Evolutionary conservation across 2,113 vertebrate genomes (phyloP).

Genomic region (Megaleporinus macrocephalus): DNA sequence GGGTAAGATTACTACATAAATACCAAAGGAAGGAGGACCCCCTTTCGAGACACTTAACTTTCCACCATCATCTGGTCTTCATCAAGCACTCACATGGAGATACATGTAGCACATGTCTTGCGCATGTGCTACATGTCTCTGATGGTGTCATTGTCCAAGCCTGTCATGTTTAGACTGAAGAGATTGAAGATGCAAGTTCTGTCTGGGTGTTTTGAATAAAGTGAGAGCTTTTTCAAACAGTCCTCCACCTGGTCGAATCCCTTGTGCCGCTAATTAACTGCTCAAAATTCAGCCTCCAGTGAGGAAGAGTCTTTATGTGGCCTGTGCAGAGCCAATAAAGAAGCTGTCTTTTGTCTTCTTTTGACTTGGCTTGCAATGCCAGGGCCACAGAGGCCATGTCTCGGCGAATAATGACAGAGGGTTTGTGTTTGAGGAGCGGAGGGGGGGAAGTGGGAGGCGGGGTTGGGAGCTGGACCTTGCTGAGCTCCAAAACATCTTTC

Average conservation of each 20-base stretch:
- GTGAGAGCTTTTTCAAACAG: constrained; percentile 39
- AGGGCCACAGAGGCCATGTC: constrained; percentile 1
- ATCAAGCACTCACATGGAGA: constrained; percentile 51
- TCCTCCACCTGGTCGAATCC: constrained; percentile 48
- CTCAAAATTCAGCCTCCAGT: constrained; percentile 22
- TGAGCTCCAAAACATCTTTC: constrained; percentile 31
- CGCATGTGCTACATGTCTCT: constrained; percentile 30
- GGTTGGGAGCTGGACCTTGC: constrained; percentile 21
- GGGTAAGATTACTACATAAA: constrained; percentile 56
- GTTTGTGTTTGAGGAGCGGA: not conserved
- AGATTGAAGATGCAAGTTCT: constrained; percentile 30
- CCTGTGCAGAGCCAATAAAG: constrained; percentile 25
- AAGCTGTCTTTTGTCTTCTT: constrained; percentile 41
- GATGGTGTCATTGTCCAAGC: constrained; percentile 44
- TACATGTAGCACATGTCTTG: constrained; percentile 27
- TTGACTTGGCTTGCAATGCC: constrained; percentile 38
- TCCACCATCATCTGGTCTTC: constrained; percentile 53
- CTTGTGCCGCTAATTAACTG: constrained; percentile 48
- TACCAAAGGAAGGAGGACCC: constrained; percentile 36
- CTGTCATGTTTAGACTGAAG: constrained; percentile 52
- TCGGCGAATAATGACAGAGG: constrained; percentile 30
- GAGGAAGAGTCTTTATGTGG: constrained; percentile 2
- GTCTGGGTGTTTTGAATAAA: constrained; percentile 39
- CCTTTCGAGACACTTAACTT: constrained; percentile 27
- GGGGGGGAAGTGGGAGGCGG: not conserved